These are phyloP conservation scores for Chloropsis hardwickii DNA, from an alignment of 2,113 vertebrate species.

Conservation along the genomic window DNA sequence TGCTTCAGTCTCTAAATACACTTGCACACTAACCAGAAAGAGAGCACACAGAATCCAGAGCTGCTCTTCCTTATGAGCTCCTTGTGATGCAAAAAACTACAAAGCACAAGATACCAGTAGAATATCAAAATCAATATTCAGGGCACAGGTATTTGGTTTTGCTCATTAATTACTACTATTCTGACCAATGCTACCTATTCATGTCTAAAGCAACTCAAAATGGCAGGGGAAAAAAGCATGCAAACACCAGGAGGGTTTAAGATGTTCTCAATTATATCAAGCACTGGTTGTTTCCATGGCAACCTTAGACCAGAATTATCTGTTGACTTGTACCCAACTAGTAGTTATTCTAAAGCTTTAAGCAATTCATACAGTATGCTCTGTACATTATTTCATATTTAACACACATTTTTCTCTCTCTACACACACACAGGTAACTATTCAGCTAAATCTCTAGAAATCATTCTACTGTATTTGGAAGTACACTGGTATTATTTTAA, in stretches of 20 bases:
- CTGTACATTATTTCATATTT: conserved; percentile 38
- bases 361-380: conserved; percentile 62
- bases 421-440: background rate
- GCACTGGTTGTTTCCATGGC: conserved; percentile 83
- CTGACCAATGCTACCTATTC: conserved; percentile 68
- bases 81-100: conserved; percentile 57
- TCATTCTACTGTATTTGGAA: background rate
- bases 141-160: conserved; percentile 38
- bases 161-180: conserved; percentile 53
- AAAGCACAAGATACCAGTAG: conserved; percentile 57
- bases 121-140: conserved; percentile 67
- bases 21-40: conserved; percentile 49
- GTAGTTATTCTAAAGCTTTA: conserved; percentile 73
- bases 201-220: conserved; percentile 77
- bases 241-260: conserved; percentile 79
- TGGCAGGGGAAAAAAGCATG: conserved; percentile 75
- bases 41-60: conserved; percentile 67
- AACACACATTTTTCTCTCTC: background rate
- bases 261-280: conserved; percentile 82
- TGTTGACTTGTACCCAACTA: conserved; percentile 77
- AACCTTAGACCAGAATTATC: conserved; percentile 82
- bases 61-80: conserved; percentile 68
- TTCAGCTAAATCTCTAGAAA: conserved; percentile 32
- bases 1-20: conserved; percentile 40
- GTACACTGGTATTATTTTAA: conserved; percentile 8